Percentiles rank a stretch among this genome's conserved stretches.
Evolutionary conservation across 2,113 vertebrate species (phyloP).

Genomic region (Sylvietta virens): DNA sequence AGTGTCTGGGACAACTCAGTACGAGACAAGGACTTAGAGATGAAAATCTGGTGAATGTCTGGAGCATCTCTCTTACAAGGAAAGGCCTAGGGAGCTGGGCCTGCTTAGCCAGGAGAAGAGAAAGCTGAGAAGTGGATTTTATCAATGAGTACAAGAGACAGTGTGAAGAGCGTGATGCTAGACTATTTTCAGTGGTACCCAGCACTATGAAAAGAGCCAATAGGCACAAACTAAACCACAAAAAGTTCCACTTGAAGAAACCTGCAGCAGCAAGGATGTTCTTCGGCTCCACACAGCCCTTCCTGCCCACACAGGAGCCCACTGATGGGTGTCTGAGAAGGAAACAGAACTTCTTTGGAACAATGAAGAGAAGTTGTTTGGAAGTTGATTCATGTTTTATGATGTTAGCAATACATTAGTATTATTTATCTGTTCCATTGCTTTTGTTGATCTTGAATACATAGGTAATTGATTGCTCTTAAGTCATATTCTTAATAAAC

Average conservation of each 20-base stretch:
- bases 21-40: not conserved
- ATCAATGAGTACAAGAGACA: accelerated
- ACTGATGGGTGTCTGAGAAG: not conserved
- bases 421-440: not conserved
- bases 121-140: not conserved
- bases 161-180: not conserved
- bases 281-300: not conserved
- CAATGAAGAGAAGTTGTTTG: not conserved
- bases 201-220: not conserved
- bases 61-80: not conserved
- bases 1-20: not conserved
- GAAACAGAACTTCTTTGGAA: not conserved
- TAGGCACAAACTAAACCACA: not conserved
- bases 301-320: accelerated
- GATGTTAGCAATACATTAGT: not conserved
- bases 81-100: not conserved
- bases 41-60: not conserved
- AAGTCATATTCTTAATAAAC: not conserved
- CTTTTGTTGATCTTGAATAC: not conserved
- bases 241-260: not conserved
- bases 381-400: not conserved
- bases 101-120: not conserved
- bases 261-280: not conserved
- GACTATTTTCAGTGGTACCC: not conserved
- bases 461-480: not conserved